Base-by-base conservation (phyloP, 2,113 vertebrate species). In the Gallinago paraguaiae region DNA sequence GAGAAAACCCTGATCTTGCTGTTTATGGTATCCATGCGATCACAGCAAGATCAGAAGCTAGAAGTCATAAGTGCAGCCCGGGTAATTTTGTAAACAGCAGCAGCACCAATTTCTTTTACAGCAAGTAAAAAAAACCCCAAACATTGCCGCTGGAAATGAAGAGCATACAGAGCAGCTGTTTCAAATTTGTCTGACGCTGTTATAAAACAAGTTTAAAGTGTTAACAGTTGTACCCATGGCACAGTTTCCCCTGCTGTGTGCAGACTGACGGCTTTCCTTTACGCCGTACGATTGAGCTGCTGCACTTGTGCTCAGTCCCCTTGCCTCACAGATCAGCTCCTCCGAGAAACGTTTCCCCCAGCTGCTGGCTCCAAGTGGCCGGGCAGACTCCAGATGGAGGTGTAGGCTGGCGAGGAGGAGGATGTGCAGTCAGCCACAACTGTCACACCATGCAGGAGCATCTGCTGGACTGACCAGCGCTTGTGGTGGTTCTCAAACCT, bases 151-250 rank as follows among this genome's bases (percentile, higher is more conserved):
- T 97, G 95, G 83, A 96, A 95, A 94, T 82, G 77, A 84, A 91
- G 88, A 94, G 74, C 88, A 85, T 91, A 76, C 77, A 87, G 92
- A 95, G 92, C 96, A 96, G 86, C 93, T 95, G 95, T 93, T 97
- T 94, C 88, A 89, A 82, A 97, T 96, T 94, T 96, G 92, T 84
- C 86, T 94, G 80, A 77, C 5, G 10, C 83, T 82, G 82, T 91
- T 95, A 89, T 91, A 93, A 93, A 96, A 96, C 69, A 94, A 94
- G 53, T 96, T 90, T 92, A 79, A 95, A 95, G 88, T 86, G 90
- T 94, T 95, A 96, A 87, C 93, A 89, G 91, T 96, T 96, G 86
- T 92, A 94, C 83, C 83, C 92, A 24, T 53, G 80, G 86, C 88
- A 90, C 63, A 48, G 41, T 65, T 88, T 92, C 80, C 59, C 70